Evolutionary conservation across 1,140 invertebrate genomes (phyloP).

Genomic region (Papilio dardanus): DNA sequence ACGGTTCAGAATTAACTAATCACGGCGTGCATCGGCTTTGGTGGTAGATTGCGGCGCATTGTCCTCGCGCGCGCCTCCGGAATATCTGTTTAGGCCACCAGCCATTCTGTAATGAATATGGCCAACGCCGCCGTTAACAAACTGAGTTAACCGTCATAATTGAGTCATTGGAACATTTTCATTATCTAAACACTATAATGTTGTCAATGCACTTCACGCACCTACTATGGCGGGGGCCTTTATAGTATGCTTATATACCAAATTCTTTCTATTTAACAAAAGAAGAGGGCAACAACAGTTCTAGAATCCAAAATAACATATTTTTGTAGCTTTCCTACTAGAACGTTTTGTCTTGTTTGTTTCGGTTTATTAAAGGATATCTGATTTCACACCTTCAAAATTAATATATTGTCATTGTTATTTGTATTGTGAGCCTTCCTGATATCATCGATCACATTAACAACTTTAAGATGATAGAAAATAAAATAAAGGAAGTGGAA

Average conservation of each 20-base stretch:
- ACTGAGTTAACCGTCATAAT: constrained; percentile 67
- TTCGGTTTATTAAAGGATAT: no score
- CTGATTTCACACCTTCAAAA: constrained; percentile 22
- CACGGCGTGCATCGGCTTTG: constrained; percentile 74
- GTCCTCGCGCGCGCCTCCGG: constrained; percentile 75
- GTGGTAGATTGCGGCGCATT: constrained; percentile 77
- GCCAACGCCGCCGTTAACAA: constrained; percentile 70
- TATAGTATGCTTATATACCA: not conserved
- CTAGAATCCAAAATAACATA: not conserved
- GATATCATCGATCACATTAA: constrained; percentile 75
- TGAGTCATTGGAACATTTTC: constrained; percentile 53
- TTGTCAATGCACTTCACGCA: constrained; percentile 20
- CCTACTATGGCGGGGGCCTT: not conserved
- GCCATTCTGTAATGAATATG: constrained; percentile 72
- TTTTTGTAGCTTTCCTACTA: not conserved
- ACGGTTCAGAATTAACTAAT: constrained; percentile 79
- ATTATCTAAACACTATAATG: constrained; percentile 47
- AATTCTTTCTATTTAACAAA: not conserved
- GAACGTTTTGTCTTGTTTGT: no score
- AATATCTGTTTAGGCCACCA: constrained; percentile 81
- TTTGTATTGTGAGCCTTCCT: constrained; percentile 27
- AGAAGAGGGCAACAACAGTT: not conserved
- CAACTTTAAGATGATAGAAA: constrained; percentile 71
- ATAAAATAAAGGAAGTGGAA: constrained; percentile 73
- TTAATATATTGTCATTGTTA: constrained; percentile 13